Evolutionary conservation across 1,140 invertebrate species (phyloP), one percentile per base, ranked within the genome.

Genomic region (Nasonia longicornis): DNA sequence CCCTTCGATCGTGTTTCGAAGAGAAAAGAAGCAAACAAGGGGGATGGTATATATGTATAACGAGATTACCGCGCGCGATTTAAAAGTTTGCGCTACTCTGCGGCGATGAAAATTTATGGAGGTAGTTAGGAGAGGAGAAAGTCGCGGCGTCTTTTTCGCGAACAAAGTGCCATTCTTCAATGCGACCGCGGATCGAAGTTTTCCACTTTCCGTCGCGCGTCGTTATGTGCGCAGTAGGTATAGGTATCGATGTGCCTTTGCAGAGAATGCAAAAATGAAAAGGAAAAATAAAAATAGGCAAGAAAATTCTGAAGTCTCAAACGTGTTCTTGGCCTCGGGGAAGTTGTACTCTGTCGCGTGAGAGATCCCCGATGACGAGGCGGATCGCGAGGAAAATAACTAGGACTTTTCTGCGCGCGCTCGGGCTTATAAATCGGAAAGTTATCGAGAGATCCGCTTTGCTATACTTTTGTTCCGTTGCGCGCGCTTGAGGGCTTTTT

Each of bases 81-180:
- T 52, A 69, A 70, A 77, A 70, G 64, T 77, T 69, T 70, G n/a
- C 31, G 8, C 35, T 42, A n/a, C 35, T 20, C 12, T 12, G 12
- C 12, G 12, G 2, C 35, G 38, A 77, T 67, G 63, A 77, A 77
- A 67, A 77, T 77, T 77, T 77, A 77, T 77, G 63, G 52, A 38
- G 4, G 10, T 22, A 45, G 31, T 67, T 77, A 38, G 29, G 20
- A 63, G 58, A 4, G 12, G 29, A 8, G 31, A 63, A 63, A 26
- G 29, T 35, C 10, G 12, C 31, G 2, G 12, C 6, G 10, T 73
- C 45, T 73, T 38, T 22, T 6, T 58, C 12, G 45, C 45, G 45
- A 2, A 16, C 45, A 3, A 8, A 7, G 38, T 42, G 7, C 38
- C 58, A 63, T 63, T n/a, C 58, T 64, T 64, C n/a, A 64, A 38